These are phyloP conservation scores for Margaritifera margaritifera DNA, from an alignment of 2,888 invertebrate species.

Conservation along the genomic window DNA sequence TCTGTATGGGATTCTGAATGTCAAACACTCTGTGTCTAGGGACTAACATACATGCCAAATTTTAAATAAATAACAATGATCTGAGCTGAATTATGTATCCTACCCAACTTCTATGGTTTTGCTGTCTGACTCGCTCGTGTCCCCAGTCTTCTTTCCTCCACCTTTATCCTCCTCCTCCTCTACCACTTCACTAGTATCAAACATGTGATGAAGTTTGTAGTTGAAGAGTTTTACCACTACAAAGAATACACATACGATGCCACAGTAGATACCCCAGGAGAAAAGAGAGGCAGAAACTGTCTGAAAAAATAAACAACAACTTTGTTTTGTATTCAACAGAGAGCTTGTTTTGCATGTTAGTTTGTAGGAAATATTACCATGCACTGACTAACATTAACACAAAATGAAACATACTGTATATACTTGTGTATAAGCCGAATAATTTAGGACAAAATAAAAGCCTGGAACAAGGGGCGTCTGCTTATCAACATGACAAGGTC, in stretches of 20 bases:
- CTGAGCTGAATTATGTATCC: background rate
- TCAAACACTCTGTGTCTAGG: constrained; percentile 1
- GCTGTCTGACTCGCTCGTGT: constrained; percentile 24
- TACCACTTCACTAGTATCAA: constrained; percentile 89
- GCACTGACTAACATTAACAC: too few relatives aligned
- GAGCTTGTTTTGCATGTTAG: too few relatives aligned
- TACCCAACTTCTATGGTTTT: constrained; percentile 31
- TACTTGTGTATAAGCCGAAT: too few relatives aligned
- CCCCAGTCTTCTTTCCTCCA: constrained; percentile 7
- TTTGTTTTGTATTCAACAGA: background rate
- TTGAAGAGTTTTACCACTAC: constrained; percentile 89
- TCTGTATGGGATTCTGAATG: too few relatives aligned
- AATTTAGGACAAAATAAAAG: too few relatives aligned
- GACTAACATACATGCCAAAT: background rate
- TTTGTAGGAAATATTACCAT: too few relatives aligned
- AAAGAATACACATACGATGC: constrained; percentile 86
- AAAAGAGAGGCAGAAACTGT: constrained; percentile 88
- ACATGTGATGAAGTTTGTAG: constrained; percentile 91
- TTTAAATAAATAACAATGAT: constrained; percentile 1
- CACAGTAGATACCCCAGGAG: constrained; percentile 91
- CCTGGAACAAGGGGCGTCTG: too few relatives aligned
- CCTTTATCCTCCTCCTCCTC: constrained; percentile 53
- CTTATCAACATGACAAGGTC: too few relatives aligned
- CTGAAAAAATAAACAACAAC: constrained; percentile 75
- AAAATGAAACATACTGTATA: too few relatives aligned